Evolutionary conservation across 2,888 invertebrate genomes (phyloP).

Genomic region (Macrostomum cliftonense): DNA sequence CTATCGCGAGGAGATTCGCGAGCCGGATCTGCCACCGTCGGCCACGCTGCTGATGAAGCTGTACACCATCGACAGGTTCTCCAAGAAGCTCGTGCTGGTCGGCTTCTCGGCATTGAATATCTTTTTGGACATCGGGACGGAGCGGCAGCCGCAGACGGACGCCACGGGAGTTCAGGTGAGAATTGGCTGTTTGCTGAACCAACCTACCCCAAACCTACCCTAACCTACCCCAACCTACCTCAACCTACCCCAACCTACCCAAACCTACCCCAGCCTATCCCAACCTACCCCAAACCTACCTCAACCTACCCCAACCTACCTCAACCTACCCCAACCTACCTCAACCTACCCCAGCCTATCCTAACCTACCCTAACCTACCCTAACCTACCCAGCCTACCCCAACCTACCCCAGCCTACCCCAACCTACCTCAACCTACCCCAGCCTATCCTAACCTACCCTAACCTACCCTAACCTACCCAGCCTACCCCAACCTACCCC

Average conservation of each 20-base stretch:
- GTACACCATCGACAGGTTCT: constrained; percentile 30
- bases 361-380: background rate
- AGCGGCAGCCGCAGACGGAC: constrained; percentile 26
- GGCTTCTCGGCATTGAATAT: constrained; percentile 29
- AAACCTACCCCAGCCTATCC: background rate
- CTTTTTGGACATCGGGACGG: constrained; percentile 31
- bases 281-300: background rate
- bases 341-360: background rate
- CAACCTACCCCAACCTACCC: background rate
- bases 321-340: background rate
- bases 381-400: background rate
- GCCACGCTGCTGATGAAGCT: constrained; percentile 31
- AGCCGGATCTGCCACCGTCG: constrained; percentile 27
- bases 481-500: too few species aligned
- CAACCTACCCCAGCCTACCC: too few species aligned
- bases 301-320: background rate
- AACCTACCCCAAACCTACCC: background rate
- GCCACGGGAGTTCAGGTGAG: constrained; percentile 24
- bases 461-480: too few species aligned
- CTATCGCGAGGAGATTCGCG: constrained; percentile 25
- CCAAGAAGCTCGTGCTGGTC: constrained; percentile 24
- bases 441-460: too few species aligned
- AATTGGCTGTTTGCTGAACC: background rate
- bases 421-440: too few species aligned
- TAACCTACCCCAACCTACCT: background rate